Evolutionary conservation across 2,797 vertebrate species (phyloP).

Genomic region (Lates japonicus): DNA sequence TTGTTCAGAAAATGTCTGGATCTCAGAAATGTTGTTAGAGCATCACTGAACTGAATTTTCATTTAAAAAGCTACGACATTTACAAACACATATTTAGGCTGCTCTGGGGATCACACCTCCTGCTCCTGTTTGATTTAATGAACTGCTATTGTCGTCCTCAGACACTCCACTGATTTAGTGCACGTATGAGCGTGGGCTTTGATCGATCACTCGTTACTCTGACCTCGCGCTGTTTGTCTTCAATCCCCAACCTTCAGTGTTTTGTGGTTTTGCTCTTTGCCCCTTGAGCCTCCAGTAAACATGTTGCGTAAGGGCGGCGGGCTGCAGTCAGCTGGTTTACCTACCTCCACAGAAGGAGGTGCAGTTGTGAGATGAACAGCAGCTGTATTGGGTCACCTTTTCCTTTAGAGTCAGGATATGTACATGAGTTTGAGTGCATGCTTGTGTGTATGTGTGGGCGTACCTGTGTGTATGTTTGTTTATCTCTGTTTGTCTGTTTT

Average conservation of each 20-base stretch:
- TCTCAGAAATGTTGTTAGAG: conserved; percentile 9
- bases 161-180: conserved; percentile 41
- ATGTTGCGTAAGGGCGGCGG: conserved; percentile 71
- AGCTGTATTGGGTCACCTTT: conserved; percentile 84
- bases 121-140: conserved; percentile 63
- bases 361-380: conserved; percentile 84
- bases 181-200: background rate
- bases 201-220: conserved; percentile 36
- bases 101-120: conserved; percentile 41
- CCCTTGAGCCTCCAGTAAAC: conserved; percentile 72
- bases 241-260: conserved; percentile 28
- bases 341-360: conserved; percentile 72
- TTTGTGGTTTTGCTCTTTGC: conserved; percentile 67
- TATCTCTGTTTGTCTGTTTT: conserved; percentile 72
- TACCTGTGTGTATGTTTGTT: conserved; percentile 62
- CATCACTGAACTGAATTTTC: background rate
- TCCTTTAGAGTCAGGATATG: conserved; percentile 59
- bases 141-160: conserved; percentile 17
- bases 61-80: background rate
- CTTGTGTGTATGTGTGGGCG: conserved; percentile 42
- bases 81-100: conserved; percentile 25
- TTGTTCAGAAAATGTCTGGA: conserved; percentile 1
- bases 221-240: conserved; percentile 61
- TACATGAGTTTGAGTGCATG: conserved; percentile 40
- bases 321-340: conserved; percentile 76